Evolutionary conservation across 2,797 vertebrate genomes (phyloP), one percentile per base, ranked within the genome.

Genomic region (Danio jaintianensis): DNA sequence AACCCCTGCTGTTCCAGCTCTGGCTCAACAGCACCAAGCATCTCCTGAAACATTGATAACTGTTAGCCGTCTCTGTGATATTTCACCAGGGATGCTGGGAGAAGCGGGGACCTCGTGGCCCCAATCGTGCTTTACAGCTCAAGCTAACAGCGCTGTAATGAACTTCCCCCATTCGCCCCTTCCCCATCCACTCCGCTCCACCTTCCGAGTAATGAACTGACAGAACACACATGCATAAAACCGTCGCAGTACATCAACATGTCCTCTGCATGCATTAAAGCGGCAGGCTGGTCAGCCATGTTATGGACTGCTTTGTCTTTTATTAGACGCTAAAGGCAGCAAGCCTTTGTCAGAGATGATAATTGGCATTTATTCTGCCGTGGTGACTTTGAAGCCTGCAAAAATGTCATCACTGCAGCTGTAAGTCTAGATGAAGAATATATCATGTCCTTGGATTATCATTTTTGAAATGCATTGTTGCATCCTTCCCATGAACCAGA

Each of bases 11-110:
- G 69, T 76, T 80, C 61, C 42, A 50, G 75, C 79, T 82, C 84
- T 86, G 89, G 86, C 88, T 83, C 77, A 22, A 80, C 79, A 77
- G 80, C 84, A 84, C 61, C 79, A 75, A 80, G 47, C 76, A 38
- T 78, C 70, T 72, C 55, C 12, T 55, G 61, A 83, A 78, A 83
- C 80, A 86, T 85, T 85, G 71, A 88, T 85, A 79, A 79, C 79
- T 59, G 82, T 83, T 86, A 78, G 81, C 76, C 62, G 43, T 48
- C 56, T 76, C 16, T 59, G 79, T 83, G 78, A 82, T 83, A 84
- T 84, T 87, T 84, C 64, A 86, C 73, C 69, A 76, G 78, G 78
- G 76, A 80, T 58, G 76, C 79, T 75, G 75, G 78, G 66, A 42
- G 53, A 80, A 79, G 75, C 56, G 53, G 20, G 73, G 73, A 79